phyloP scores from a whole-genome alignment of 2,113 vertebrate species.

The Muntiacus reevesi region DNA sequence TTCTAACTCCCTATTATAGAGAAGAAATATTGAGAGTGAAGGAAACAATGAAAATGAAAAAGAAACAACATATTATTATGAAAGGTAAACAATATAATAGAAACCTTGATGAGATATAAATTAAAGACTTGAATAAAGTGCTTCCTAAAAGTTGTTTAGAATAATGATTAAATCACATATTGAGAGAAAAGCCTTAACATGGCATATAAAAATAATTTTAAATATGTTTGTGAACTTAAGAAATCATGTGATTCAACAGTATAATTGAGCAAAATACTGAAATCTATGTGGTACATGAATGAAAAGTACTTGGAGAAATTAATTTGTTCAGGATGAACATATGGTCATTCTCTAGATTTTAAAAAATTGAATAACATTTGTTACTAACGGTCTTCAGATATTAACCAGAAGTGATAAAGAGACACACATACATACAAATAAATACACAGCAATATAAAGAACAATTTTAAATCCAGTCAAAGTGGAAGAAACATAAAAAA shows the following conservation, averaged over 20 bases:
- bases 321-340: background rate
- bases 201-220: background rate
- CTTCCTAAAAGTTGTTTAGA: background rate
- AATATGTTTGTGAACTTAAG: background rate
- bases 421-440: background rate
- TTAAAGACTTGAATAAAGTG: background rate
- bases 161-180: background rate
- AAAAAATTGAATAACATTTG: background rate
- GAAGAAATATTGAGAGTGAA: background rate
- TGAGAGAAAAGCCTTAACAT: background rate
- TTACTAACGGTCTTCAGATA: background rate
- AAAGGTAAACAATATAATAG: background rate
- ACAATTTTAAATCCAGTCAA: background rate
- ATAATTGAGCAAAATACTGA: background rate
- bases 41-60: background rate
- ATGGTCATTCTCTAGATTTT: background rate
- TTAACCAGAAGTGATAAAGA: background rate
- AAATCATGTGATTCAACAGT: background rate
- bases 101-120: background rate
- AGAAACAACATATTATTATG: background rate
- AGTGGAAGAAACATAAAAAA: background rate
- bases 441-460: background rate
- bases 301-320: background rate
- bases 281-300: background rate
- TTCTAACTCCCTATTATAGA: background rate